Evolutionary conservation across 2,113 vertebrate species (phyloP), one percentile per base, ranked within the genome.

Genomic region (Erinaceus europaeus): DNA sequence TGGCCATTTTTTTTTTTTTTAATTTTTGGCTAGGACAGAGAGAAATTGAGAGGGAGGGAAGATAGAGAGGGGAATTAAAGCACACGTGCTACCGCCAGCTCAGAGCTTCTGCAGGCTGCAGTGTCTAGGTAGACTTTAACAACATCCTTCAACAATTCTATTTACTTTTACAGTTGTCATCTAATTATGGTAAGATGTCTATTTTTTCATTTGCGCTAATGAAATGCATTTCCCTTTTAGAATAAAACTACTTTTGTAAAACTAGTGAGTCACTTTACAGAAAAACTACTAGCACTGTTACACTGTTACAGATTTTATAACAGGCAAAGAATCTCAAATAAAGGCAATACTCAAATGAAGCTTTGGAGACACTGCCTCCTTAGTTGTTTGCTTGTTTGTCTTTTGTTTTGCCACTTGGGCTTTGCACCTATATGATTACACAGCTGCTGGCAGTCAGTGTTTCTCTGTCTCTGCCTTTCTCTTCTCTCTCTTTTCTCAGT

Each of bases 221-320:
- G 86, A 68, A 72, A 53, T 89, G 29, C 38, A 74, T 68, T 50
- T 84, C 52, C 34, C 46, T 83, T 55, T 89, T 42, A 86, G 65
- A 67, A 82, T 44, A 62, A 79, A 44, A 9, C 57, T 38, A 36
- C 42, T 86, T 86, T 68, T 34, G n/a, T 78, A 75, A 87, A 94
- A 75, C 64, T 23, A 44, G n/a, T 42, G 40, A 91, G 42, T 88
- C 69, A 38, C 40, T 75, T 87, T 36, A 44, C n/a, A 83, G 78
- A 87, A 90, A 79, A 83, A 13, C 50, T 27, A 18, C 18, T 32
- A 62, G n/a, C n/a, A 25, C 46, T n/a, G n/a, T n/a, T n/a, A 71
- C 2, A 2, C 53, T 18, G 2, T 64, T 15, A 44, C 20, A 68
- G 61, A 48, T 15, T 27, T 13, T 72, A 61, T 62, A 76, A 93